Evolutionary conservation across 2,888 invertebrate genomes (phyloP), one percentile per base, ranked within the genome.

Genomic region (Caenorhabditis angaria): DNA sequence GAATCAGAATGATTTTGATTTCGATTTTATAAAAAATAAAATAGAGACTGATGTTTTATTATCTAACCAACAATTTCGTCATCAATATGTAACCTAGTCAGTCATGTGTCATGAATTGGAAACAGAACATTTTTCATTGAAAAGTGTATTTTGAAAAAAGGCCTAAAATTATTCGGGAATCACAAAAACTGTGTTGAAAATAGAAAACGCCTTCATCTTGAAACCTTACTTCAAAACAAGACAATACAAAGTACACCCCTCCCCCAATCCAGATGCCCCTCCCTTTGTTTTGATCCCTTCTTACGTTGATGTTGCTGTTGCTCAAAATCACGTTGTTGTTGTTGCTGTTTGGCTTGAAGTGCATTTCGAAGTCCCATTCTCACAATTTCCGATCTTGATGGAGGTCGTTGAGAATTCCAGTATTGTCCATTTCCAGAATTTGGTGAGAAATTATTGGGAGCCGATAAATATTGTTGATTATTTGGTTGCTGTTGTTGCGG

Each of bases 331-430:
- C 53, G 60, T 50, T 69, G 62, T 22, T 59, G 54, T 32, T 65
- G 65, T 28, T 59, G 60, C 32, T 72, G 72, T 41, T 65, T 72
- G 14, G 72, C 72, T 35, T 72, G 72, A 20, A 72, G 58, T 2
- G 72, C 61, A 58, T 68, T 64, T 20, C 72, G 67, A n/a, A 72
- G 59, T n/a, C 65, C 72, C 54, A 65, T 61, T 14, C 72, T 67
- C 12, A 72, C 72, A 53, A 59, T 55, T 55, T 72, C 68, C 25
- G 72, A 70, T 18, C 32, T n/a, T 55, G 51, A 51, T 51, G 22
- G 51, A 20, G 51, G 51, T 51, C 51, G 10, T 51, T 51, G 51
- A 3, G 51, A 3, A 12, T 3, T 51, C 25, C 22, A 51, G 22
- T 51, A 24, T 51, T 51, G 51, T 20, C 22, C 22, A 2, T n/a